Evolutionary conservation across 2,888 invertebrate genomes (phyloP), one percentile per base, ranked within the genome.

Genomic region (Alloplasta piceator): DNA sequence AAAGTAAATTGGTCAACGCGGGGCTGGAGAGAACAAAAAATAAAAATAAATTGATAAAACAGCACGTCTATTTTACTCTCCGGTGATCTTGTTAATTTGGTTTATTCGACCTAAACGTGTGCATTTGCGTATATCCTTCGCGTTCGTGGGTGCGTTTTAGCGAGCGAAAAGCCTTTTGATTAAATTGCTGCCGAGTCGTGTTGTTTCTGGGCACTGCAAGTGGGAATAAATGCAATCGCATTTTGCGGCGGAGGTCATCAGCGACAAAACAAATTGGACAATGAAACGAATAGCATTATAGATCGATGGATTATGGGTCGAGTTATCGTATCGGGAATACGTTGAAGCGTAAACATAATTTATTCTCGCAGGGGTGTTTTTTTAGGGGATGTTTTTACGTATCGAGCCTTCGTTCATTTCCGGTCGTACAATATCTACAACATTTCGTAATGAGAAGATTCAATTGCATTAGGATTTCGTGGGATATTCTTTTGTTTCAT

Each of bases 51-150:
- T 38, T 12, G 50, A 10, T 6, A 63, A 56, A 67, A 52, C 6
- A 50, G 56, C 16, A 71, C 70, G 60, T 46, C 55, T 38, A 14
- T 39, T 16, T 26, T 48, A 16, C 14, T 26, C 55, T 14, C 12
- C n/a, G 46, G 70, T 10, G 41, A 5, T 61, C 60, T 68, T 55
- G 80, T 76, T 76, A 76, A 61, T 76, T 68, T 61, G 67, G 67
- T 76, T 61, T 68, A 68, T 76, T 75, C 61, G 61, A 76, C 67
- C 67, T 43, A 68, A 52, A 16, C 0, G 36, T 52, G 67, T 26
- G 26, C 3, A 26, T 26, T 1, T 26, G 26, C 3, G 26, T 26
- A 26, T 26, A 26, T 26, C 26, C 26, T 52, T 43, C 16, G 50
- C 14, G 9, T 14, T n/a, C 9, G 9, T 50, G 38, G 38, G 26